Base-by-base conservation (phyloP, 2,888 invertebrate species). In the Lymantria dispar region DNA sequence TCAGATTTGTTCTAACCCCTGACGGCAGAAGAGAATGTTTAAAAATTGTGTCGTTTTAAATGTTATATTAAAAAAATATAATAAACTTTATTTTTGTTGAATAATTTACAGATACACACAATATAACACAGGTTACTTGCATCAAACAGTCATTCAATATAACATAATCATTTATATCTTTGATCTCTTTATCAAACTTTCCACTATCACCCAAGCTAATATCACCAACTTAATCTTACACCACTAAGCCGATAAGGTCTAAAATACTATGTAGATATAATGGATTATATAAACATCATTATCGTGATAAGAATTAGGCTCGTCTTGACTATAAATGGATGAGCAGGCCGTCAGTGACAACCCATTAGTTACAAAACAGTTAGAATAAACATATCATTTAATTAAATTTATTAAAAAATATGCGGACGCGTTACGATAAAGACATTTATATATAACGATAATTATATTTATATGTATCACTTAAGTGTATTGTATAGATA, bases 341-440 rank as follows among this genome's bases (percentile, higher is more conserved):
- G 47, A 43, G 53, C 57, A 62, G 61, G 59, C 60, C 57, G 50
- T 47, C 55, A 33, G 47, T 63, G 74, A 69, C 72, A 63, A 13
- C 50, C 51, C 64, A 68, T 72, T 68, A 62, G 47, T 48, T 47
- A 50, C 54, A 52, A 68, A 60, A 64, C 62, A 61, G 56, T 56
- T 60, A 62, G 30, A 14, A 14, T 14, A 14, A 38, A 40, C 40
- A 52, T 59, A 51, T 59, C 43, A 60, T 62, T 68, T 68, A 62
- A 69, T 67, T 65, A 55, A 66, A 65, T 72, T 64, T 64, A 67
- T 63, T 58, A 58, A 59, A 52, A 43, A 59, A 31, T 51, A 60
- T 47, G 38, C 52, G 42, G 30, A 45, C 31, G 9, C 22, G 11
- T 43, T 50, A 40, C 12, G 39, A 45, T 45, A 38, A 31, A 52